Conservation (phyloP, 23 tunicate genomes). For the Trididemnum miniatum region DNA sequence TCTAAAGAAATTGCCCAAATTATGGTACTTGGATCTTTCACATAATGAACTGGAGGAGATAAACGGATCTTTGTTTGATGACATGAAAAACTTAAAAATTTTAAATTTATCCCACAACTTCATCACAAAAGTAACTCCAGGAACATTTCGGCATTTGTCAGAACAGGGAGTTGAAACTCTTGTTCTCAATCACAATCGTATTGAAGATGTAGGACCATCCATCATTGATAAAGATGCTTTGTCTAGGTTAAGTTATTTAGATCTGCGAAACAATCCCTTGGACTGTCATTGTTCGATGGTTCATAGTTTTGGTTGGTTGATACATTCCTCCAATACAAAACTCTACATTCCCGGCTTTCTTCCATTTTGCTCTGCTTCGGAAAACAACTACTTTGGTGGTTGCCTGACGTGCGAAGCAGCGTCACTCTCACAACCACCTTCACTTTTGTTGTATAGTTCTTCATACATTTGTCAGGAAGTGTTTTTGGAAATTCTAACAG, state of each 20-base stretch:
- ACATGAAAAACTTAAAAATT: neutral
- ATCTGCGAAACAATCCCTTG: neutral
- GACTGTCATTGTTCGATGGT: neutral
- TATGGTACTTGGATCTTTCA: neutral
- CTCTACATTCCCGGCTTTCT: neutral
- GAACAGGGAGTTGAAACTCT: neutral
- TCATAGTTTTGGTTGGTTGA: neutral
- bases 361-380: neutral
- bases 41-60: neutral
- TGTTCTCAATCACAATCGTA: constrained; percentile 2
- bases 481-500: neutral
- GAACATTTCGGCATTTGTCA: neutral
- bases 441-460: neutral
- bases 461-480: neutral
- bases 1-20: neutral
- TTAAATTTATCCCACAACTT: neutral
- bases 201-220: neutral
- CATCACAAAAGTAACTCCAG: neutral
- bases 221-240: neutral
- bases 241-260: neutral
- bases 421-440: neutral
- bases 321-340: neutral
- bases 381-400: neutral
- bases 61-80: neutral
- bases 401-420: neutral